Base-by-base conservation (phyloP, 2,888 invertebrate species). In the Pachymerium ferrugineum region DNA sequence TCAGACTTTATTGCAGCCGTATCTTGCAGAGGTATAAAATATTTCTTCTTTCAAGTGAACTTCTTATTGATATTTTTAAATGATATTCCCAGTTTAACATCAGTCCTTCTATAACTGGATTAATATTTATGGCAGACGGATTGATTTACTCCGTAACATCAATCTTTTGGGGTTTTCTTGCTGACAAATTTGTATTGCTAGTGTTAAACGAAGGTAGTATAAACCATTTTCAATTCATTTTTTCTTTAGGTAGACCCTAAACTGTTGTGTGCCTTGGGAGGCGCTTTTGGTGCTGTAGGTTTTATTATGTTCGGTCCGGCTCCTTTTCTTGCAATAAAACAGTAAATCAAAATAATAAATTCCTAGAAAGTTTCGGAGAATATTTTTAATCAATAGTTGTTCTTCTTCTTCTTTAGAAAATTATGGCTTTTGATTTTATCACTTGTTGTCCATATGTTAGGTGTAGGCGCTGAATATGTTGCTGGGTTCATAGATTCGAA, bases 1-100 rank as follows among this genome's bases (percentile, higher is more conserved):
- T 22, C 91, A 93, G 81, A 93, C 94, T 0, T 94, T 94, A 0
- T 84, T 96, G 22, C 92, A 94, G 78, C 92, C 91, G 0, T 94
- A 94, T 84, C 85, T 96, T 14, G 82, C 90, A n/a, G n/a, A n/a
- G n/a, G n/a, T n/a, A n/a, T n/a, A n/a, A n/a, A n/a, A n/a, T n/a
- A n/a, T n/a, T n/a, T n/a, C n/a, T n/a, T n/a, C n/a, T n/a, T n/a
- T n/a, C n/a, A n/a, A n/a, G n/a, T n/a, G n/a, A n/a, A n/a, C n/a
- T n/a, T n/a, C n/a, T n/a, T n/a, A n/a, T n/a, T n/a, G n/a, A n/a
- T n/a, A n/a, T n/a, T n/a, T n/a, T n/a, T n/a, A n/a, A n/a, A n/a
- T n/a, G n/a, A n/a, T n/a, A n/a, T n/a, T n/a, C 10, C 28, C 29
- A 72, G 72, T 72, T 72, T n/a, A 28, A n/a, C 3, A 8, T 72